Percentiles rank a stretch among this genome's conserved stretches.
Evolutionary conservation across 2,888 invertebrate genomes (phyloP).

Genomic region (Siphlonurus alternatus): DNA sequence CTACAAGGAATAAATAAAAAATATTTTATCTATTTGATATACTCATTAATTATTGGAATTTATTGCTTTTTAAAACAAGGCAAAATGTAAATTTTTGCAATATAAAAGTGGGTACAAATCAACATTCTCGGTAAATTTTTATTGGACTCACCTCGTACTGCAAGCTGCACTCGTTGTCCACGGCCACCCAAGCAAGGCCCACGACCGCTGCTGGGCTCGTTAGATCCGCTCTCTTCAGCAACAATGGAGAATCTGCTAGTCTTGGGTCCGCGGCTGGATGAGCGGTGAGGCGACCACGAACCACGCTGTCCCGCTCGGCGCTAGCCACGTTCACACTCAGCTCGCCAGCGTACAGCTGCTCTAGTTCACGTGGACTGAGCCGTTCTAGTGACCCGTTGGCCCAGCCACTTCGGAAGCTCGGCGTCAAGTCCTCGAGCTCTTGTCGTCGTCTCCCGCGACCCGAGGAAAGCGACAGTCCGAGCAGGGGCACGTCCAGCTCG

Average conservation of each 20-base stretch:
- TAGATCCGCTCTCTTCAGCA: constrained; percentile 25
- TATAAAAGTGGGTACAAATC: too few relatives aligned
- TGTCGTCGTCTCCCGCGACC: constrained; percentile 22
- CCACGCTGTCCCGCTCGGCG: constrained; percentile 35
- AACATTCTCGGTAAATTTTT: too few relatives aligned
- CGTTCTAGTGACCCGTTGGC: constrained; percentile 59
- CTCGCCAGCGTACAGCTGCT: constrained; percentile 66
- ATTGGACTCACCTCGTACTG: constrained; percentile 50
- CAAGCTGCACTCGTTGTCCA: constrained; percentile 62
- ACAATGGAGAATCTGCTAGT: constrained; percentile 33
- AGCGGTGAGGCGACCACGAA: constrained; percentile 59
- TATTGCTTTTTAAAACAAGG: too few relatives aligned
- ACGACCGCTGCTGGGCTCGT: constrained; percentile 38
- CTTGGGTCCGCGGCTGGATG: constrained; percentile 45
- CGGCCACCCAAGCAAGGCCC: constrained; percentile 67
- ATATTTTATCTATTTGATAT: too few relatives aligned
- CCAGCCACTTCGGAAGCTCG: constrained; percentile 22
- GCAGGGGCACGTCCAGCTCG: constrained; percentile 12
- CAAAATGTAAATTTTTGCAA: too few relatives aligned
- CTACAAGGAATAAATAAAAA: too few relatives aligned
- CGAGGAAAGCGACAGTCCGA: constrained; percentile 11
- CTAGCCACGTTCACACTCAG: constrained; percentile 58
- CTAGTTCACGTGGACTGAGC: constrained; percentile 62
- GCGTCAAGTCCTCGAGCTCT: constrained; percentile 46
- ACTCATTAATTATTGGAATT: too few relatives aligned